A percentile compares a stretch with the other conserved stretches of the same genome.
These are phyloP conservation scores for Hemicordylus capensis DNA, from an alignment of 2,113 vertebrate species.

Conservation along the genomic window DNA sequence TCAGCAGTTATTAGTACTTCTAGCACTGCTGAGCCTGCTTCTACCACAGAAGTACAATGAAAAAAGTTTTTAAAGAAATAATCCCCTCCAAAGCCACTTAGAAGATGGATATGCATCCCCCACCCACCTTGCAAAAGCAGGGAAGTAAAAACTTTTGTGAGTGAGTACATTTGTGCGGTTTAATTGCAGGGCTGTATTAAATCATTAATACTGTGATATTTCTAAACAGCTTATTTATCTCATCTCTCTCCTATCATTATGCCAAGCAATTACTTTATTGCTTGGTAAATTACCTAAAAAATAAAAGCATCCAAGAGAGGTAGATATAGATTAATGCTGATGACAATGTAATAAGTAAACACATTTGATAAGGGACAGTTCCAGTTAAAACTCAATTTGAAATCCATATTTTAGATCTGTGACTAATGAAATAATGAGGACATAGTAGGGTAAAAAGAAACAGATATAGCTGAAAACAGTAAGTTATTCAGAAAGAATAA, in stretches of 20 bases:
- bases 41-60: no score
- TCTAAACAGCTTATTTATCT: background rate
- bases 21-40: no score
- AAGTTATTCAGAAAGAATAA: background rate
- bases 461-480: background rate
- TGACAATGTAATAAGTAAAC: background rate
- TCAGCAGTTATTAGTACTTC: no score
- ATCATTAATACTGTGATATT: background rate
- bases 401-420: constrained; percentile 11
- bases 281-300: background rate
- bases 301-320: background rate
- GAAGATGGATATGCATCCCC: no score
- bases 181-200: no score
- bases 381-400: background rate
- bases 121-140: no score
- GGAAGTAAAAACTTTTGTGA: no score
- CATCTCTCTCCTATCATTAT: background rate
- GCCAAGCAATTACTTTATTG: background rate
- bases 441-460: background rate
- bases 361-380: background rate
- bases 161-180: no score
- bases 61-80: no score
- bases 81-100: no score
- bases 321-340: background rate
- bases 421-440: constrained; percentile 20